A percentile compares a stretch with the other conserved stretches of the same genome.
These are phyloP conservation scores for Paedocypris sp. DNA, from an alignment of 2,113 vertebrate genomes.

Conservation along the genomic window DNA sequence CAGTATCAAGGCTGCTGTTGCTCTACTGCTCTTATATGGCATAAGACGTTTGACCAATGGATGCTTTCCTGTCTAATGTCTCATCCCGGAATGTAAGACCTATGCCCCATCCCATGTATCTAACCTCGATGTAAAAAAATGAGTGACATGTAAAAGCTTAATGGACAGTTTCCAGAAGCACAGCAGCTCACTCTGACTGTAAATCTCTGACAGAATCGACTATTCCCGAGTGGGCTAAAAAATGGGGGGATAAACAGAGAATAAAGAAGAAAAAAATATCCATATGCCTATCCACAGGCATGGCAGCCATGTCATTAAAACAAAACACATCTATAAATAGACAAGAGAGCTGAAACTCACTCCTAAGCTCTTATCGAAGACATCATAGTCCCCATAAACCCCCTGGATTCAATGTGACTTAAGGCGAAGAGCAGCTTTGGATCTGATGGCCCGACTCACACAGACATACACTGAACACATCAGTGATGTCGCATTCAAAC, in stretches of 20 bases:
- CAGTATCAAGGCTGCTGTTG: no score
- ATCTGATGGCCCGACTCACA: background rate
- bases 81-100: no score
- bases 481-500: background rate
- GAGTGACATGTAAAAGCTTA: background rate
- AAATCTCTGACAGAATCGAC: conserved; percentile 31
- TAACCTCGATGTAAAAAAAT: no score
- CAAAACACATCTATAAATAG: conserved; percentile 34
- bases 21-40: no score
- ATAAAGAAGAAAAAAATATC: conserved; percentile 6
- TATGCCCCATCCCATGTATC: no score
- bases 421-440: background rate
- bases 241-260: conserved; percentile 22
- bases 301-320: conserved; percentile 23
- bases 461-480: background rate
- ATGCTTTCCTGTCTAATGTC: background rate
- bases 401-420: background rate
- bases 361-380: conserved; percentile 6
- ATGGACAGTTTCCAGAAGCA: conserved; percentile 23
- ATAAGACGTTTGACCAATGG: no score
- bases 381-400: background rate
- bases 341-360: conserved; percentile 9
- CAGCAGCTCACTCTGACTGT: conserved; percentile 11
- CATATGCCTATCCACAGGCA: conserved; percentile 13
- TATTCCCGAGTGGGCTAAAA: conserved; percentile 26